These are phyloP conservation scores for Cirrhinus mrigala DNA, from an alignment of 2,797 vertebrate genomes.

Conservation along the genomic window DNA sequence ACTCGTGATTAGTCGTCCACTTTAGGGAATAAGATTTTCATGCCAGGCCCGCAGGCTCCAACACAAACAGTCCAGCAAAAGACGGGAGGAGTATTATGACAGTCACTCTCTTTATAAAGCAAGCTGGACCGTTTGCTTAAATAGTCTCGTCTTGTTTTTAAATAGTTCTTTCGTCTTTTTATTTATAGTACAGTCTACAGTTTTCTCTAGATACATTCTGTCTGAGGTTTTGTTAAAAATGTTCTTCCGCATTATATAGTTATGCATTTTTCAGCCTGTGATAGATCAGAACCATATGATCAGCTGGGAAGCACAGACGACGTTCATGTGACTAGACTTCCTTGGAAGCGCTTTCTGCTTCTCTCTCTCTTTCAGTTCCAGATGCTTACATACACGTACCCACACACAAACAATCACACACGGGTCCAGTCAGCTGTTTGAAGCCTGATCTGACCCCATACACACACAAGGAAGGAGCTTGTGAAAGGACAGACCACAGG, in stretches of 20 bases:
- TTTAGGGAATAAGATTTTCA: constrained; percentile 28
- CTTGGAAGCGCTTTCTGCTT: constrained; percentile 34
- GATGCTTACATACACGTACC: neutral
- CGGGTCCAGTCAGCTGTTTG: constrained; percentile 46
- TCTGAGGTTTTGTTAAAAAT: neutral
- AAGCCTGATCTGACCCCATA: constrained; percentile 50
- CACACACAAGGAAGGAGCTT: constrained; percentile 42
- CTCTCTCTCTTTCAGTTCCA: constrained; percentile 29
- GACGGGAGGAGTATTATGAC: constrained; percentile 30
- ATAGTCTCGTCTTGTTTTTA: neutral
- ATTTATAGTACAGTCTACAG: neutral
- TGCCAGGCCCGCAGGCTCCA: constrained; percentile 26
- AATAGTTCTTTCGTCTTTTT: neutral
- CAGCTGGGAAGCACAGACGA: neutral
- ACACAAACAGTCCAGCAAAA: constrained; percentile 27
- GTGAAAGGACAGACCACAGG: constrained; percentile 39
- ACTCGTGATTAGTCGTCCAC: constrained; percentile 14
- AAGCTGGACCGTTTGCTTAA: neutral
- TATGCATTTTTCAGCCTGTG: neutral
- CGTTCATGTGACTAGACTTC: constrained; percentile 49
- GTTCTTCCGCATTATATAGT: neutral
- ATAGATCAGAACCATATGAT: constrained; percentile 5
- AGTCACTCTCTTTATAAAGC: neutral
- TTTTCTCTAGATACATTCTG: neutral
- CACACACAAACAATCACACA: constrained; percentile 24